Evolutionary conservation across 2,113 vertebrate genomes (phyloP).

Genomic region (Tretioscincus oriximinensis): DNA sequence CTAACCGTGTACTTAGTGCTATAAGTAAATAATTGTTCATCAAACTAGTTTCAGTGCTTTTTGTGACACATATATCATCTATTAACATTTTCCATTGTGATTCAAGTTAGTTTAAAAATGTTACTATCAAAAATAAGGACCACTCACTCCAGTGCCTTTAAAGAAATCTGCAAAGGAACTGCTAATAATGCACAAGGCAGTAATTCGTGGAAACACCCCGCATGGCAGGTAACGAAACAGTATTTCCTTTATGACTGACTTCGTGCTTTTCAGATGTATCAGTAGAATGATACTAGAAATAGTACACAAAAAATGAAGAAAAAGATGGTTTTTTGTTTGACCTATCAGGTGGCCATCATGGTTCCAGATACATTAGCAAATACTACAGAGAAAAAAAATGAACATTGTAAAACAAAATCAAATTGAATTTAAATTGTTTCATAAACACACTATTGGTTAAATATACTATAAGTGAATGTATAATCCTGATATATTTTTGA

Average conservation of each 20-base stretch:
- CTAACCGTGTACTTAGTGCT: too few relatives aligned
- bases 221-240: background rate
- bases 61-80: too few relatives aligned
- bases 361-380: background rate
- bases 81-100: too few relatives aligned
- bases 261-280: background rate
- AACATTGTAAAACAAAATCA: background rate
- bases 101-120: too few relatives aligned
- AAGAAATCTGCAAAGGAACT: background rate
- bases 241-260: background rate
- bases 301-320: background rate
- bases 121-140: background rate
- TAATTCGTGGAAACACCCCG: background rate
- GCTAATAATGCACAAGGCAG: background rate
- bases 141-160: background rate
- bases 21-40: background rate
- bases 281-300: background rate
- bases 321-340: background rate
- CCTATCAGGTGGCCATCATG: background rate
- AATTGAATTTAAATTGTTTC: background rate
- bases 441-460: background rate
- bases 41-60: background rate
- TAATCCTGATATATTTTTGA: constrained; percentile 8
- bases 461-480: background rate
- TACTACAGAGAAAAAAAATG: background rate